phyloP scores from a whole-genome alignment of 2,797 vertebrate species.

The Acipenser ruthenus region DNA sequence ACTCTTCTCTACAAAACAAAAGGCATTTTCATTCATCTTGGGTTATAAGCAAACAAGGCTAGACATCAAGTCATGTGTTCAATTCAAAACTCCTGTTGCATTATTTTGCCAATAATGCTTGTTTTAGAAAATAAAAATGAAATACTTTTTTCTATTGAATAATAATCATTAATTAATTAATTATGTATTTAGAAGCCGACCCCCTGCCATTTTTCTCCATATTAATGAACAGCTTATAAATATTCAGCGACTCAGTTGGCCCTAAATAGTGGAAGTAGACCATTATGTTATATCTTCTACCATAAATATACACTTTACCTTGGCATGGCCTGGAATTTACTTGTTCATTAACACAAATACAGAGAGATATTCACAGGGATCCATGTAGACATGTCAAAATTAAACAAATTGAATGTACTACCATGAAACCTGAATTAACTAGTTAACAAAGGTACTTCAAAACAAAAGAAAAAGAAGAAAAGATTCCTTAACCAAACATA shows the following conservation, averaged over 20 bases:
- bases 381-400: too few relatives aligned
- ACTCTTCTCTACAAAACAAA: constrained; percentile 34
- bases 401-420: too few relatives aligned
- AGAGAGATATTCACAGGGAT: too few relatives aligned
- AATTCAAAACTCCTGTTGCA: constrained; percentile 1
- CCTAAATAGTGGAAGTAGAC: background rate
- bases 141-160: background rate
- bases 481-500: too few relatives aligned
- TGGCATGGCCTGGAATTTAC: too few relatives aligned
- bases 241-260: constrained; percentile 8
- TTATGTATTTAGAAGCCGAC: background rate
- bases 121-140: background rate
- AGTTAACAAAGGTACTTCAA: too few relatives aligned
- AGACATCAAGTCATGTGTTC: constrained; percentile 22
- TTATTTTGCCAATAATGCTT: constrained; percentile 1
- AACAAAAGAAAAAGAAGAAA: too few relatives aligned
- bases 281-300: too few relatives aligned
- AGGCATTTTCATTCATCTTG: constrained; percentile 31
- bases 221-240: constrained; percentile 14
- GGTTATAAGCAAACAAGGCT: constrained; percentile 18
- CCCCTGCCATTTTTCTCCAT: constrained; percentile 3
- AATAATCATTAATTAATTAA: constrained; percentile 4
- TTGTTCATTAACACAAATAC: too few relatives aligned
- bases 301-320: too few relatives aligned
- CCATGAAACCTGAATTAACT: too few relatives aligned